Base-by-base conservation (phyloP, 92 coral and sea anemone species). In the Siderastrea siderea region DNA sequence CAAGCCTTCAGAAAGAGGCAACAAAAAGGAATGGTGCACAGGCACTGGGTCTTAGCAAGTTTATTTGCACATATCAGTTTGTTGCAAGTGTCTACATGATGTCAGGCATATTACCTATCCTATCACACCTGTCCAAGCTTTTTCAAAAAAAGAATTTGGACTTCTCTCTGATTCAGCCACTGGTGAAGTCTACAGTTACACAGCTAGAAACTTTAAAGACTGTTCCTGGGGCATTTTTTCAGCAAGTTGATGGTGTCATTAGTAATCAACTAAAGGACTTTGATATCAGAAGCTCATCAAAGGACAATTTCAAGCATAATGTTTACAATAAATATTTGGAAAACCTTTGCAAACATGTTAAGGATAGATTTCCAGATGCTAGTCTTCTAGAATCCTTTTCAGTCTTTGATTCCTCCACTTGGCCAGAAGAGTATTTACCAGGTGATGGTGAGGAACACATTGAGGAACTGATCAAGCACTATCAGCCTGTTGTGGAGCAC, bases 1-100 rank as follows among this genome's bases (percentile, higher is more conserved):
- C 49, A 15, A 88, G 87, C 74, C 66, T 88, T 19, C 87, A 83
- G 58, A n/a, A 73, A 47, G 88, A 88, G 68, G 87, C 83, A 47
- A 67, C 81, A 9, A 83, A 82, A 62, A 12, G 87, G 11, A 80
- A 68, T 19, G 64, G 75, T 55, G 76, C 87, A 45, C 51, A 58
- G 2, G 88, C 92, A 19, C 17, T 62, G 70, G 84, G 88, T 48
- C 76, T 77, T 38, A 60, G 75, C 52, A 70, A 62, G 4, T 73
- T 73, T 9, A 82, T 88, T 71, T 64, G 69, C 61, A 88, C 62
- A 15, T 88, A 80, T 69, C 47, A 75, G 49, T 81, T 88, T 66
- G 64, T 88, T 47, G 87, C 87, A 14, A 88, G 82, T 14, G 66
- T 88, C 13, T 80, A 81, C 87, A 71, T 74, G 67, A 79, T 83